Conservation (phyloP, 2,797 vertebrate species). For the Anguilla pacifica region DNA sequence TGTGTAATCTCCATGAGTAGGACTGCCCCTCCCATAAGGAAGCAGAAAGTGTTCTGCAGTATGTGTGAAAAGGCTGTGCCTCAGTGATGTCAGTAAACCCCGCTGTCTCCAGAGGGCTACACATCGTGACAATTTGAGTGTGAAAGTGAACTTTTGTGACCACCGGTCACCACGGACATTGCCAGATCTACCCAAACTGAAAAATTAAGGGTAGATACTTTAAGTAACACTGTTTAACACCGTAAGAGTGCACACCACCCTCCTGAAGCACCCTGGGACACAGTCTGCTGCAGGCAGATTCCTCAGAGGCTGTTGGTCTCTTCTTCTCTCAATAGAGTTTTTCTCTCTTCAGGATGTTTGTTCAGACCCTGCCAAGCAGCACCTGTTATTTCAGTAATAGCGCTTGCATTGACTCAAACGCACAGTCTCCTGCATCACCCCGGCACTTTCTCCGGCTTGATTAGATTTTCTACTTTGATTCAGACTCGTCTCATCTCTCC, state of each 20-base stretch:
- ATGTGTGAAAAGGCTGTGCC: not conserved
- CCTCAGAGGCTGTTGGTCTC: not conserved
- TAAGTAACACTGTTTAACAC: not conserved
- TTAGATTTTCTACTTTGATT: constrained; percentile 17
- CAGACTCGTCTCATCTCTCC: constrained; percentile 6
- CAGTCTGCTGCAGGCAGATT: not conserved
- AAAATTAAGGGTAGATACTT: no score
- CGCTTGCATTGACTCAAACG: not conserved
- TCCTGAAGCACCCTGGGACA: not conserved
- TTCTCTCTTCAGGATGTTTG: constrained; percentile 10
- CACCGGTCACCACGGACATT: no score
- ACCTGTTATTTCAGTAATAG: constrained; percentile 15
- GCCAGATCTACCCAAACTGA: no score
- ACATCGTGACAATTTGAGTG: no score
- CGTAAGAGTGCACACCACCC: not conserved
- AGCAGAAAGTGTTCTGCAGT: no score
- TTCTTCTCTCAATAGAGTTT: not conserved
- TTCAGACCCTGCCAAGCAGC: constrained; percentile 4
- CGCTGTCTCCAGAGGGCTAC: not conserved
- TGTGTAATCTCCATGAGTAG: no score
- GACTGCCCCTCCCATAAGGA: no score
- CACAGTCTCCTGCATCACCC: constrained; percentile 19
- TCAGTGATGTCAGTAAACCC: not conserved
- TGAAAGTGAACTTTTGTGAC: no score
- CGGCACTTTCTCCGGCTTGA: constrained; percentile 1